Percentiles rank a stretch among this genome's conserved stretches.
These are phyloP conservation scores for Athalia rosae DNA, from an alignment of 2,888 invertebrate species.

Conservation along the genomic window DNA sequence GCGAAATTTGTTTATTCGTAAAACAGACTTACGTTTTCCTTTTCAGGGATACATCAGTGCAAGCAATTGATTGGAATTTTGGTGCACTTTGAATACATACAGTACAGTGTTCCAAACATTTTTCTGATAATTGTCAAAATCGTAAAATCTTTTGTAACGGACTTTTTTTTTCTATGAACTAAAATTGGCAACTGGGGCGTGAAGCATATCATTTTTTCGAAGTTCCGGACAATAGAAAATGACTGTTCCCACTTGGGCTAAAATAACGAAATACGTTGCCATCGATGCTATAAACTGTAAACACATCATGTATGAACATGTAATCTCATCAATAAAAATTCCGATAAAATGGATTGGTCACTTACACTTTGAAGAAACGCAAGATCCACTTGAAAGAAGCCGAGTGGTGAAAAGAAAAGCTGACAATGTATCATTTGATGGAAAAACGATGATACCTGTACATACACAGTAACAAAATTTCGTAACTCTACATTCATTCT, in stretches of 20 bases:
- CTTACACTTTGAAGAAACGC: slow-evolving; percentile 21
- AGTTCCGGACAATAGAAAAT: not conserved
- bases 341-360: not conserved
- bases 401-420: slow-evolving; percentile 33
- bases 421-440: slow-evolving; percentile 35
- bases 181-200: not conserved
- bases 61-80: no score
- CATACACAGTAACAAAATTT: not conserved
- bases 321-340: not conserved
- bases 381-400: slow-evolving; percentile 23
- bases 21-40: no score
- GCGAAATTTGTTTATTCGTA: no score
- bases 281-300: slow-evolving; percentile 22
- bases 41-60: no score
- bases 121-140: no score
- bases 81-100: no score
- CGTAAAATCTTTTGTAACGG: no score
- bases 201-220: not conserved
- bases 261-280: slow-evolving; percentile 23
- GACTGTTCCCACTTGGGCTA: slow-evolving; percentile 2
- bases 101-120: no score
- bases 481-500: not conserved
- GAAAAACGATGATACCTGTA: slow-evolving; percentile 26
- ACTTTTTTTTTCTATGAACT: no score
- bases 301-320: not conserved